Conservation (phyloP, 2,888 invertebrate species). For the Pteria penguin region DNA sequence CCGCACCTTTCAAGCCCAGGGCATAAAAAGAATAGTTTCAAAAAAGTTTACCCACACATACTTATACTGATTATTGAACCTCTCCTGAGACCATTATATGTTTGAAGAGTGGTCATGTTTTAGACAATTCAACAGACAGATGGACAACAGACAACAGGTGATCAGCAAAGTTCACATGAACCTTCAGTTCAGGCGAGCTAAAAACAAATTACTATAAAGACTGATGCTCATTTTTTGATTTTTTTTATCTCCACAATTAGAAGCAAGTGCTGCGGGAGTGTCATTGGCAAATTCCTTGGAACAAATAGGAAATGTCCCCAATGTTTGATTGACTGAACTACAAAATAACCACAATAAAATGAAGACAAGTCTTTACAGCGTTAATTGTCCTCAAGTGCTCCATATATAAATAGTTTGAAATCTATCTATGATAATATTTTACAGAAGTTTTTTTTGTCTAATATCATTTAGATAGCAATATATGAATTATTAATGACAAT, state of each 20-base stretch:
- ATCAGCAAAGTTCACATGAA: too few species aligned
- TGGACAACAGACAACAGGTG: too few species aligned
- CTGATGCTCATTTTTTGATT: neutral
- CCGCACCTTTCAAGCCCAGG: too few species aligned
- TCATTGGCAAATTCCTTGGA: constrained; percentile 1
- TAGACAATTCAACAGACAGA: neutral
- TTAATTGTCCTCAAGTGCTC: neutral
- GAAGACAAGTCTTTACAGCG: neutral
- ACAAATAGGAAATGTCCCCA: neutral
- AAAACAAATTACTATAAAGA: neutral
- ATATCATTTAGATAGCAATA: neutral
- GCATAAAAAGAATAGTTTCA: too few species aligned
- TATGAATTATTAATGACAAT: too few species aligned
- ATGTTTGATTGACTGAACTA: neutral
- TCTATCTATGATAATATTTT: constrained; percentile 1
- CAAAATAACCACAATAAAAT: neutral
- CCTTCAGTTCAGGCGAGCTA: too few species aligned
- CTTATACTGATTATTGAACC: too few species aligned
- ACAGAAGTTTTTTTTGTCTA: neutral
- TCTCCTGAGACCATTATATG: too few species aligned
- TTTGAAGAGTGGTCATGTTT: too few species aligned
- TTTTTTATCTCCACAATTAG: constrained; percentile 2
- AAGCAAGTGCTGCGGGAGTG: neutral
- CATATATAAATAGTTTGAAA: neutral
- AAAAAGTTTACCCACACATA: too few species aligned